Conservation (phyloP, 2,888 invertebrate species). For the Eupsilia transversa region DNA sequence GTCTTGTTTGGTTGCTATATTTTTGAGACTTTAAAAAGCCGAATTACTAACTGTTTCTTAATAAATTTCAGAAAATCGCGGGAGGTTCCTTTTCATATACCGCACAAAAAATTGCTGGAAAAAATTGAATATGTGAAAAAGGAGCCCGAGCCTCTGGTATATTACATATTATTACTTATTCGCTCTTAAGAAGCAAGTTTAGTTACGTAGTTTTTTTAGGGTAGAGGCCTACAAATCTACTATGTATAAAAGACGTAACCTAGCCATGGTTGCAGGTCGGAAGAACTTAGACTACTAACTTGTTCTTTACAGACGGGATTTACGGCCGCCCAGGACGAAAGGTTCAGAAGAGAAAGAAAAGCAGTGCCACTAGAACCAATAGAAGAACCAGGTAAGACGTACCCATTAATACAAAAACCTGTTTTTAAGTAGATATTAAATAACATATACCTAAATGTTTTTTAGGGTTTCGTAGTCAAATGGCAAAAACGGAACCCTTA, state of each 20-base stretch:
- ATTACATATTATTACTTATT: slow-evolving; percentile 13
- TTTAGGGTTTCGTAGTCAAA: neutral
- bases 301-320: slow-evolving; percentile 87
- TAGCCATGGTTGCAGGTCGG: neutral
- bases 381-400: slow-evolving; percentile 68
- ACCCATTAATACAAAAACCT: neutral
- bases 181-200: neutral
- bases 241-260: neutral
- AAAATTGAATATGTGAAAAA: slow-evolving; percentile 91
- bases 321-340: slow-evolving; percentile 84
- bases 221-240: neutral
- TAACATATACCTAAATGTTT: neutral
- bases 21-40: neutral
- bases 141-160: slow-evolving; percentile 91
- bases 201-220: neutral
- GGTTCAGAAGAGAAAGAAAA: slow-evolving; percentile 80
- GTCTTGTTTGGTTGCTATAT: neutral
- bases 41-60: neutral
- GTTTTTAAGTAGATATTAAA: neutral
- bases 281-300: neutral
- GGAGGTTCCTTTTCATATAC: slow-evolving; percentile 90
- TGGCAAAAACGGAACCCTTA: neutral
- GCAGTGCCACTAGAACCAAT: slow-evolving; percentile 77
- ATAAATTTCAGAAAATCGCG: slow-evolving; percentile 77
- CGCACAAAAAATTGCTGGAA: slow-evolving; percentile 91